These are phyloP conservation scores for Xenops minutus DNA, from an alignment of 2,797 vertebrate genomes.

Conservation along the genomic window DNA sequence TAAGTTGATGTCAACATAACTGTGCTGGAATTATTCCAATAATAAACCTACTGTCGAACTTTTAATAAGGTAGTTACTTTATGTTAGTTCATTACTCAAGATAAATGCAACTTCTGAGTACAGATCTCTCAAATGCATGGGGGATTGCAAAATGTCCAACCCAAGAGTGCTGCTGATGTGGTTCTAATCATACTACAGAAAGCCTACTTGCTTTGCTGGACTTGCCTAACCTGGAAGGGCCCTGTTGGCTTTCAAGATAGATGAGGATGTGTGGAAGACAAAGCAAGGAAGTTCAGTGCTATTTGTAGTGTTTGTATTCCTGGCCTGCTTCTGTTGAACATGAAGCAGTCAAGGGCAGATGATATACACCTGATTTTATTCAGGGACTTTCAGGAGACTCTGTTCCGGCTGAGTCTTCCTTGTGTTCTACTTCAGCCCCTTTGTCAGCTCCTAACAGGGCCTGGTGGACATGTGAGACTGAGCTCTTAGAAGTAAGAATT, in stretches of 20 bases:
- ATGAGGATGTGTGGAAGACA: not conserved
- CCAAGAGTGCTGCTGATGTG: not conserved
- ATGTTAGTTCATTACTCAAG: not conserved
- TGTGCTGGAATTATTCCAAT: not conserved
- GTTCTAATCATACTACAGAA: not conserved
- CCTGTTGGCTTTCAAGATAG: not conserved
- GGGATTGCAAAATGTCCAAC: not conserved
- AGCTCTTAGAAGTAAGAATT: not conserved
- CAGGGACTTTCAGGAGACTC: not conserved
- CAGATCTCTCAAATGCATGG: not conserved
- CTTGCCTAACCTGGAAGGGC: not conserved
- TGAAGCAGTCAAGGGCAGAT: not conserved
- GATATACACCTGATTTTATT: not conserved
- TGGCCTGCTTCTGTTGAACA: not conserved
- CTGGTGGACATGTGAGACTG: not conserved
- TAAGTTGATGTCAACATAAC: not conserved
- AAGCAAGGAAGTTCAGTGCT: not conserved
- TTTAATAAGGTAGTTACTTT: not conserved
- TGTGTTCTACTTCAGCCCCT: not conserved
- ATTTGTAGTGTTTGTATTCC: not conserved
- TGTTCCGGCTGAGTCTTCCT: not conserved
- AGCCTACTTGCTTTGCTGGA: not conserved
- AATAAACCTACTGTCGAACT: not conserved
- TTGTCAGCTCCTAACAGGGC: not conserved
- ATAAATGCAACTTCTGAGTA: not conserved